Conservation (phyloP, 2,113 vertebrate genomes). For the Oryzias woworae region DNA sequence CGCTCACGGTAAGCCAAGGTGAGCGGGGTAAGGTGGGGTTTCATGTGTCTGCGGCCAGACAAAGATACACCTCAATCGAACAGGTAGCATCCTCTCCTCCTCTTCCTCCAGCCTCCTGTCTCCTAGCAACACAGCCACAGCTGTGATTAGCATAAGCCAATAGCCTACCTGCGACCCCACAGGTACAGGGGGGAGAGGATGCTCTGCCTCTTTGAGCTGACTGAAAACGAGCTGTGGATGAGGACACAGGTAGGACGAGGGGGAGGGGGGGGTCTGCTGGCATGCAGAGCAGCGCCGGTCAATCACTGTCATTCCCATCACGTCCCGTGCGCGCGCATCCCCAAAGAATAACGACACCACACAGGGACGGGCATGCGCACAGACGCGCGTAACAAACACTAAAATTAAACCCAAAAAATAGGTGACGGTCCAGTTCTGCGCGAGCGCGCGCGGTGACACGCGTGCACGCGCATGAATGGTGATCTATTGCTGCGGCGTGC, state of each 20-base stretch:
- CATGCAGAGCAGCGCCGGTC: constrained; percentile 55
- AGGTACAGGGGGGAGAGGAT: constrained; percentile 38
- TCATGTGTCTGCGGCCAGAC: background rate
- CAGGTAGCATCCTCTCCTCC: constrained; percentile 63
- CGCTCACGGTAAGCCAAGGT: constrained; percentile 29
- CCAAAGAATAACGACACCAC: too few species aligned
- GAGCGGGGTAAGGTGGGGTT: background rate
- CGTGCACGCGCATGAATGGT: constrained; percentile 32
- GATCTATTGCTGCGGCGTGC: constrained; percentile 56
- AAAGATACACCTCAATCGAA: constrained; percentile 52
- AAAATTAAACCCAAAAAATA: background rate
- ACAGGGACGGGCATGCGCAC: too few species aligned
- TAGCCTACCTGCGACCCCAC: constrained; percentile 58
- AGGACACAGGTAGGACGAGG: constrained; percentile 23
- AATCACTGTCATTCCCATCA: constrained; percentile 72
- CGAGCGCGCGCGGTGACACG: background rate
- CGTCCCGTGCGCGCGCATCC: constrained; percentile 54
- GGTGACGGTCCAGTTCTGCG: constrained; percentile 38
- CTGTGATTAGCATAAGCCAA: constrained; percentile 57
- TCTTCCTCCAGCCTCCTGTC: constrained; percentile 53
- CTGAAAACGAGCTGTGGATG: constrained; percentile 1
- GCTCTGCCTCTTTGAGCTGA: constrained; percentile 29
- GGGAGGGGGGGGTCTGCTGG: constrained; percentile 24
- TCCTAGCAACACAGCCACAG: constrained; percentile 64
- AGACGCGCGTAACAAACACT: background rate